phyloP scores from a whole-genome alignment of 2,888 invertebrate genomes.

The Brachyptera putata region DNA sequence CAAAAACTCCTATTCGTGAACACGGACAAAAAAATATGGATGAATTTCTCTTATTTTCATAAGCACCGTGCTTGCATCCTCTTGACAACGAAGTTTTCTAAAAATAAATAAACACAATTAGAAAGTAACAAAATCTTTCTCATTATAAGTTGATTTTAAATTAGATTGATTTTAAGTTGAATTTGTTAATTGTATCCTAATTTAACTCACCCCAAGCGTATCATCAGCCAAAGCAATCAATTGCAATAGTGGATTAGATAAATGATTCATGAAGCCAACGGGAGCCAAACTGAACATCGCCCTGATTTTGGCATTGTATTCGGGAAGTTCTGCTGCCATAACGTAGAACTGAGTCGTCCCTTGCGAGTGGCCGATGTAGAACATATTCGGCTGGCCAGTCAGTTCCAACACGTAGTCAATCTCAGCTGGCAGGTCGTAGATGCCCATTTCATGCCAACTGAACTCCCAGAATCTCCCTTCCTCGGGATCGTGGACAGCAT shows the following conservation, averaged over 20 bases:
- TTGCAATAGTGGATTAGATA: conserved; percentile 7
- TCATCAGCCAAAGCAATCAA: not conserved
- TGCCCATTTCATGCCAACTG: conserved; percentile 87
- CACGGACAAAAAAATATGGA: too few relatives aligned
- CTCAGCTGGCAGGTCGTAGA: conserved; percentile 80
- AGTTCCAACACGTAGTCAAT: conserved; percentile 62
- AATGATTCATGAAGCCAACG: conserved; percentile 51
- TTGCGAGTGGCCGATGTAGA: conserved; percentile 90
- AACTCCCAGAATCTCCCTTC: conserved; percentile 60
- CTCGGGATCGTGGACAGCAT: conserved; percentile 47
- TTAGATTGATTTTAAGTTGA: too few relatives aligned
- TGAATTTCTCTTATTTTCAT: too few relatives aligned
- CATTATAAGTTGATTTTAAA: too few relatives aligned
- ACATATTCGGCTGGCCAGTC: conserved; percentile 52
- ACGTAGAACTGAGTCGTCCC: conserved; percentile 75
- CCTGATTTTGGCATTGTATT: conserved; percentile 63
- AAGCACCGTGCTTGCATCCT: too few relatives aligned
- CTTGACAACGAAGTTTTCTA: too few relatives aligned
- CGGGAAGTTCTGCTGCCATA: conserved; percentile 61
- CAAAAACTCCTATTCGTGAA: too few relatives aligned
- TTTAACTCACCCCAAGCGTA: conserved; percentile 1
- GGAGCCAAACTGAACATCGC: conserved; percentile 67
- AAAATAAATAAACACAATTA: too few relatives aligned
- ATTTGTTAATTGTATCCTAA: too few relatives aligned
- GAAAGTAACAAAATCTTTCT: too few relatives aligned